These are phyloP conservation scores for Melanotaenia duboulayi DNA, from an alignment of 2,113 vertebrate genomes.

Conservation along the genomic window DNA sequence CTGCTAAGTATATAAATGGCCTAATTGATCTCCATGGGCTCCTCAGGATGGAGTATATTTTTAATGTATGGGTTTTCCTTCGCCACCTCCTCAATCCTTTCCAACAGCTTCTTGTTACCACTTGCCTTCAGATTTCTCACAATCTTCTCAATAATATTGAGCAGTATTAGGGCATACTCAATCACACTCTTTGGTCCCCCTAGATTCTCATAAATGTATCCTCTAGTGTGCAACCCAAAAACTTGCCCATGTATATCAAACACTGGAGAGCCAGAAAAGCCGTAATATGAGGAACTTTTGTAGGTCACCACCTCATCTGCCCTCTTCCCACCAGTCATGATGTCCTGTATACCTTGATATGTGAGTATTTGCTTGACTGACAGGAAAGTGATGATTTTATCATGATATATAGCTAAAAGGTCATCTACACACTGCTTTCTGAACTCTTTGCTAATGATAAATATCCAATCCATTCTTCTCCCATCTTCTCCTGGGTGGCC, in stretches of 20 bases:
- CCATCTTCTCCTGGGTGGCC: constrained; percentile 10
- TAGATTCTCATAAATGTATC: not conserved
- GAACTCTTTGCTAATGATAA: no score
- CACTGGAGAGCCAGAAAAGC: constrained; percentile 53
- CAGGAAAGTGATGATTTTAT: rapidly evolving
- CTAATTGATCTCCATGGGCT: not conserved
- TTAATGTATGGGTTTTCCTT: not conserved
- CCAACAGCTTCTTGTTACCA: not conserved
- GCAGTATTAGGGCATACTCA: constrained; percentile 12
- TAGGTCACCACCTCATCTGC: not conserved
- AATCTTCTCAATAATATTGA: constrained; percentile 21
- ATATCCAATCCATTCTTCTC: constrained; percentile 28
- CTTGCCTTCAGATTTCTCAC: not conserved
- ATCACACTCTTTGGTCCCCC: not conserved
- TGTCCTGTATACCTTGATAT: not conserved
- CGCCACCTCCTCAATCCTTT: not conserved
- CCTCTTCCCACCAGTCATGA: not conserved
- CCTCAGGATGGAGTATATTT: not conserved
- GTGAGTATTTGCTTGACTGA: rapidly evolving
- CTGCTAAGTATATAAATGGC: no score
- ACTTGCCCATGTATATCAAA: constrained; percentile 13
- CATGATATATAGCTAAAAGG: no score
- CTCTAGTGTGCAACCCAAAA: constrained; percentile 40
- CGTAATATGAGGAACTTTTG: constrained; percentile 34
- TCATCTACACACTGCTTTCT: no score